phyloP scores from a whole-genome alignment of 2,797 vertebrate species.

The Macrochelys suwanniensis region DNA sequence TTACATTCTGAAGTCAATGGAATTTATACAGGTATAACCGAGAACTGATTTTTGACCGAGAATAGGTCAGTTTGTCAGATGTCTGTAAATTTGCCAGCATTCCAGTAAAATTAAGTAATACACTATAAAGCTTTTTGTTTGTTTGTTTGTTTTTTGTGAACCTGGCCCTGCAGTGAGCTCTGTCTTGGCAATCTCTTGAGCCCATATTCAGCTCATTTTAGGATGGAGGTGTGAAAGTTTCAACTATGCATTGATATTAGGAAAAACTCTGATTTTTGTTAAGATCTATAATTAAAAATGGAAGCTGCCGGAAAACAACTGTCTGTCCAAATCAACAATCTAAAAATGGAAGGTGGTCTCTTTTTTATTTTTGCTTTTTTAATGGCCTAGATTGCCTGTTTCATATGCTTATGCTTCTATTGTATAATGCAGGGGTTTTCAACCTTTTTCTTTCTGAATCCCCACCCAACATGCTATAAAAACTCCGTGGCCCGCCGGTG shows the following conservation, averaged over 20 bases:
- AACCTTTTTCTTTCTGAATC: no score
- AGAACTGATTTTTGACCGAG: conserved; percentile 14
- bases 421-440: background rate
- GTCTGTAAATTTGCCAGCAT: background rate
- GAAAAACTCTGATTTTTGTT: background rate
- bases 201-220: background rate
- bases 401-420: background rate
- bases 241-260: background rate
- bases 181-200: background rate
- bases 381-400: background rate
- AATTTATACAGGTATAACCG: background rate
- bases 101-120: background rate
- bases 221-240: background rate
- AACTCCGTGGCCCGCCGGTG: no score
- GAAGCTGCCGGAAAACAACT: background rate
- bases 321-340: background rate
- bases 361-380: background rate
- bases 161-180: background rate
- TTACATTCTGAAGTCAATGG: background rate
- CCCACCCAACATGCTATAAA: no score
- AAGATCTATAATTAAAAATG: background rate
- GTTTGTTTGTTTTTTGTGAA: background rate
- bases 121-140: background rate
- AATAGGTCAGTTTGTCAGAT: background rate
- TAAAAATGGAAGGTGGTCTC: background rate